Evolutionary conservation across 2,797 vertebrate species (phyloP), one percentile per base, ranked within the genome.

Genomic region (Orestias chungarensis): DNA sequence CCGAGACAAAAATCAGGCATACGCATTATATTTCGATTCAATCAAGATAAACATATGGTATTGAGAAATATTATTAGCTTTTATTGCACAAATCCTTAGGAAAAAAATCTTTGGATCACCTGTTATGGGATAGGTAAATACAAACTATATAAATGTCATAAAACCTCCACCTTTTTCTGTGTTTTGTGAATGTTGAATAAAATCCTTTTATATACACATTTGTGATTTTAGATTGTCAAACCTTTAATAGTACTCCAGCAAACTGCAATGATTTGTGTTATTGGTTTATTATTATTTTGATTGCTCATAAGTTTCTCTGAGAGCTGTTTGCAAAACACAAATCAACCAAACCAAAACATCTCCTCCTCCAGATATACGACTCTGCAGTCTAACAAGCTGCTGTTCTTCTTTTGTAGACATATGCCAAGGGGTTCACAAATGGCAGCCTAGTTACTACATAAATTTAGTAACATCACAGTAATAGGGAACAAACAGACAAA

Each of bases 401-500:
- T 71, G 68, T 70, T 65, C 70, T 82, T 83, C 74, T 85, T 85
- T 81, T 70, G 65, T 31, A 5, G 66, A 68, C 20, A 67, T 73
- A 77, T 31, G 64, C 75, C 75, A 82, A 77, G n/a, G 68, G 75
- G 73, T 70, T 74, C 47, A 62, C 71, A 80, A 69, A 49, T 47
- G 42, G 68, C 65, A 69, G 76, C 64, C 55, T 73, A 78, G 72
- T 79, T 73, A 74, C 61, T 66, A 57, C 70, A 79, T 50, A 72
- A 68, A 62, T 74, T 78, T 74, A 66, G 75, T 75, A 75, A 82
- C 76, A 81, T 67, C 79, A 68, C 74, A 86, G 73, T 86, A 69
- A 68, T 54, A 68, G 66, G 87, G 71, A 86, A 80, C 81, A 90
- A 83, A 82, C 12, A 59, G 73, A 88, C 80, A 66, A 91, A 91